phyloP scores from a whole-genome alignment of 2,888 invertebrate genomes.

The Mellilla xanthometata region DNA sequence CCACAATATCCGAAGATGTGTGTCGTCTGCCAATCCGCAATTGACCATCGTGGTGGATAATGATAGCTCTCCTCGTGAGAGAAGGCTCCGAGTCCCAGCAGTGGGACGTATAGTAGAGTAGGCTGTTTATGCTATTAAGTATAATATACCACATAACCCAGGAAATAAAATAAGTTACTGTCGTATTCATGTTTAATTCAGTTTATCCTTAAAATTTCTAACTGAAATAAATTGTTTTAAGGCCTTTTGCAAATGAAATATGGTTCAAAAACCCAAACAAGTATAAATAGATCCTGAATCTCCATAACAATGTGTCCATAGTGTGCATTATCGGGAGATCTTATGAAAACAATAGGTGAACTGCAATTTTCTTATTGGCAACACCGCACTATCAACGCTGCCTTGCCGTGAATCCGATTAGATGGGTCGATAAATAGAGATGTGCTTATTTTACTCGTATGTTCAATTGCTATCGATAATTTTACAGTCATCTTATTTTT shows the following conservation, averaged over 20 bases:
- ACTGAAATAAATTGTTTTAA: background rate
- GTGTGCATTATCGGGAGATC: slow-evolving; percentile 40
- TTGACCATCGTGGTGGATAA: too few relatives aligned
- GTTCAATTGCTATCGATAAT: too few relatives aligned
- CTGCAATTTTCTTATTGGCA: slow-evolving; percentile 53
- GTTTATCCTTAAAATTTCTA: too few relatives aligned
- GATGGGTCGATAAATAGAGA: slow-evolving; percentile 52
- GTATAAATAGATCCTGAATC: slow-evolving; percentile 7
- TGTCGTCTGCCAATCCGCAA: too few relatives aligned
- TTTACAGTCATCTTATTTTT: too few relatives aligned
- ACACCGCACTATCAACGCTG: slow-evolving; percentile 57
- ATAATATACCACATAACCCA: too few relatives aligned
- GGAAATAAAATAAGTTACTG: background rate
- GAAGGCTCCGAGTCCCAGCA: too few relatives aligned
- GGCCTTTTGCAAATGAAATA: slow-evolving; percentile 5
- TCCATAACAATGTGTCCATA: slow-evolving; percentile 27
- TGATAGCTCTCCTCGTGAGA: too few relatives aligned
- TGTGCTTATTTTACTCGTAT: background rate
- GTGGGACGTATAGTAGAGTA: too few relatives aligned
- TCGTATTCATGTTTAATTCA: too few relatives aligned
- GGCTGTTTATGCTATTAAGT: too few relatives aligned
- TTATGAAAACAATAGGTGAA: slow-evolving; percentile 54
- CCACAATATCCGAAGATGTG: too few relatives aligned
- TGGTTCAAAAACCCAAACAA: slow-evolving; percentile 2
- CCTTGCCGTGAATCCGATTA: slow-evolving; percentile 54